Evolutionary conservation across 1,140 invertebrate genomes (phyloP).

Genomic region (Drosophila mauritiana): DNA sequence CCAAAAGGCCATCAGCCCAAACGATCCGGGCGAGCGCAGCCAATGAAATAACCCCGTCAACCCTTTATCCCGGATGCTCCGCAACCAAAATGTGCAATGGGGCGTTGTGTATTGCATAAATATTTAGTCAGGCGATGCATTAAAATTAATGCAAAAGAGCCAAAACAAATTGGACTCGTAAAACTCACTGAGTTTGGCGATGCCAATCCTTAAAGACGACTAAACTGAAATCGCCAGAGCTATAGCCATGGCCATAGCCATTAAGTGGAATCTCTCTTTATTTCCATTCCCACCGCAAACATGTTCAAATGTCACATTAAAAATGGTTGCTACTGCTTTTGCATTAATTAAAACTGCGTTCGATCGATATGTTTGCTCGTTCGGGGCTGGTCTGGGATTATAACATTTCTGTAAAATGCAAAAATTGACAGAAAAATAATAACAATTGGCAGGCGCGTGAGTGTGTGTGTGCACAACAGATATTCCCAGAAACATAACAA

Average conservation of each 20-base stretch:
- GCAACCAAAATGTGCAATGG: slow-evolving; percentile 64
- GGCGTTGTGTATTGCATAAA: slow-evolving; percentile 71
- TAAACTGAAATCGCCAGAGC: slow-evolving; percentile 1
- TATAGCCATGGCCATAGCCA: slow-evolving; percentile 4
- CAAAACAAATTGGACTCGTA: slow-evolving; percentile 45
- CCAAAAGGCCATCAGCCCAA: slow-evolving; percentile 24
- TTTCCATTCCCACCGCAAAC: slow-evolving; percentile 39
- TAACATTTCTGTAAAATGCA: slow-evolving; percentile 47
- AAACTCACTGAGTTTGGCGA: slow-evolving; percentile 24
- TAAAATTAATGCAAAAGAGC: slow-evolving; percentile 72
- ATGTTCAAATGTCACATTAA: slow-evolving; percentile 66
- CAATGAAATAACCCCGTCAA: slow-evolving; percentile 12
- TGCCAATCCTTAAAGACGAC: slow-evolving; percentile 62
- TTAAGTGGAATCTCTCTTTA: slow-evolving; percentile 50
- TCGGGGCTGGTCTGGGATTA: slow-evolving; percentile 29
- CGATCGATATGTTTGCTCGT: slow-evolving; percentile 18
- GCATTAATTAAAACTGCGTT: slow-evolving; percentile 55
- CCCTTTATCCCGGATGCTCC: background rate
- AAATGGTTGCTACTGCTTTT: slow-evolving; percentile 53
- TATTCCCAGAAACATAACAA: slow-evolving; percentile 44
- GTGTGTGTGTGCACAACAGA: slow-evolving; percentile 24
- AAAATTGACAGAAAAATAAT: slow-evolving; percentile 64
- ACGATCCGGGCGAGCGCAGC: slow-evolving; percentile 16
- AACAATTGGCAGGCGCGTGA: slow-evolving; percentile 43
- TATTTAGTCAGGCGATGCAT: slow-evolving; percentile 70